These are phyloP conservation scores for Dioctria linearis DNA, from an alignment of 2,888 invertebrate genomes.

Conservation along the genomic window DNA sequence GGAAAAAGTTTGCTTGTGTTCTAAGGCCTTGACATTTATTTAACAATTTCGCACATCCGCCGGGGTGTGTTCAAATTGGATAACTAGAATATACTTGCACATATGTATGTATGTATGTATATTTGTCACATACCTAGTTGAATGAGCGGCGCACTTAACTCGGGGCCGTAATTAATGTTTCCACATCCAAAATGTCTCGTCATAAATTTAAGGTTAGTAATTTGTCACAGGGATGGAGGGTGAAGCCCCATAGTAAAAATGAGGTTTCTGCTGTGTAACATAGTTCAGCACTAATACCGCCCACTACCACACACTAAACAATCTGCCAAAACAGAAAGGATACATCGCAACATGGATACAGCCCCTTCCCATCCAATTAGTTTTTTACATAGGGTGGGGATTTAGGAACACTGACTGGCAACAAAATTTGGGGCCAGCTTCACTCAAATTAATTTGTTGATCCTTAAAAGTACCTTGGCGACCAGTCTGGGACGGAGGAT, in stretches of 20 bases:
- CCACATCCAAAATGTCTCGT: constrained; percentile 27
- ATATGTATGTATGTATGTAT: not conserved
- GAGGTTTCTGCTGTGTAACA: constrained; percentile 28
- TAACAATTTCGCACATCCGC: not conserved
- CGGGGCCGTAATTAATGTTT: constrained; percentile 43
- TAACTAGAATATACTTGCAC: not conserved
- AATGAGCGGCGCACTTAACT: constrained; percentile 23
- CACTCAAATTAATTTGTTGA: constrained; percentile 50
- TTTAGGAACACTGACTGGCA: not conserved
- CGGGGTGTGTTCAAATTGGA: not conserved
- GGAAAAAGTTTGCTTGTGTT: not conserved
- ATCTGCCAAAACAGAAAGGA: constrained; percentile 8
- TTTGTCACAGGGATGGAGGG: constrained; percentile 34
- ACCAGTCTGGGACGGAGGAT: constrained; percentile 11
- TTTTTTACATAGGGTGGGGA: constrained; percentile 15
- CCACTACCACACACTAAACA: constrained; percentile 3
- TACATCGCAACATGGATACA: constrained; percentile 13
- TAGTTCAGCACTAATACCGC: constrained; percentile 27
- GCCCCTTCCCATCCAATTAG: constrained; percentile 21
- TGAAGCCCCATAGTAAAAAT: constrained; percentile 38
- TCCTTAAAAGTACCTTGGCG: constrained; percentile 46
- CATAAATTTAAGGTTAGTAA: constrained; percentile 49
- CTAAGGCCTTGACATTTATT: constrained; percentile 2
- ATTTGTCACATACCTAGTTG: not conserved
- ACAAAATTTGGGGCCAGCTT: constrained; percentile 19